Evolutionary conservation across 2,888 invertebrate species (phyloP).

Genomic region (Tinea semifulvella): DNA sequence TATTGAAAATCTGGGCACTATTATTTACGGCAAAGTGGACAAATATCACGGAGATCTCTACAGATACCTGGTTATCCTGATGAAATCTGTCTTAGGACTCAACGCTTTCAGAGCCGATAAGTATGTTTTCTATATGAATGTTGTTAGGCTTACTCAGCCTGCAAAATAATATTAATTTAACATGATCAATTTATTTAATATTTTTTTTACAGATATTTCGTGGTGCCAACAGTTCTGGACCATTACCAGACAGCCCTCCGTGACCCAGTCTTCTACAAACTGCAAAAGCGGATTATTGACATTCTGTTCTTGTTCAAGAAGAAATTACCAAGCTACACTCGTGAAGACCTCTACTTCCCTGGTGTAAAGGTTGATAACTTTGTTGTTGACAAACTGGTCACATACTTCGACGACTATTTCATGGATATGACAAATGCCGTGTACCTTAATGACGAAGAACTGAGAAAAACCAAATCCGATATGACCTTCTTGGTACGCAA

Average conservation of each 20-base stretch:
- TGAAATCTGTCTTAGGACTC: constrained; percentile 55
- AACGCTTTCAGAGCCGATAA: constrained; percentile 40
- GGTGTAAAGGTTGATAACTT: constrained; percentile 72
- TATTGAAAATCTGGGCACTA: constrained; percentile 60
- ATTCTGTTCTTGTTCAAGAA: constrained; percentile 68
- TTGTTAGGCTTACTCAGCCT: no score
- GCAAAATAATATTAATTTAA: no score
- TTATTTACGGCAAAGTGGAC: constrained; percentile 55
- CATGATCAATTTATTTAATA: no score
- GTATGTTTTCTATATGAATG: constrained; percentile 29
- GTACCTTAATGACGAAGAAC: constrained; percentile 49
- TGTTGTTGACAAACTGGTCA: constrained; percentile 70
- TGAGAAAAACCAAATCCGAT: constrained; percentile 53
- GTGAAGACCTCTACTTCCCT: constrained; percentile 68
- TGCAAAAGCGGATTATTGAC: constrained; percentile 69
- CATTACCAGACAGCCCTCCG: constrained; percentile 72
- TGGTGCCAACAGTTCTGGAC: constrained; percentile 69
- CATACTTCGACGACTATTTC: constrained; percentile 75
- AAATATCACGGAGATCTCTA: constrained; percentile 51
- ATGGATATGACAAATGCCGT: constrained; percentile 72
- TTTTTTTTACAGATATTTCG: constrained; percentile 54
- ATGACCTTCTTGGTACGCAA: constrained; percentile 65
- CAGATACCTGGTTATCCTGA: constrained; percentile 66
- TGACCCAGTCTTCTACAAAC: constrained; percentile 77
- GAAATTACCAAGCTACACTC: constrained; percentile 68